These are phyloP conservation scores for Hyles euphorbiae DNA, from an alignment of 1,140 invertebrate genomes.

Conservation along the genomic window DNA sequence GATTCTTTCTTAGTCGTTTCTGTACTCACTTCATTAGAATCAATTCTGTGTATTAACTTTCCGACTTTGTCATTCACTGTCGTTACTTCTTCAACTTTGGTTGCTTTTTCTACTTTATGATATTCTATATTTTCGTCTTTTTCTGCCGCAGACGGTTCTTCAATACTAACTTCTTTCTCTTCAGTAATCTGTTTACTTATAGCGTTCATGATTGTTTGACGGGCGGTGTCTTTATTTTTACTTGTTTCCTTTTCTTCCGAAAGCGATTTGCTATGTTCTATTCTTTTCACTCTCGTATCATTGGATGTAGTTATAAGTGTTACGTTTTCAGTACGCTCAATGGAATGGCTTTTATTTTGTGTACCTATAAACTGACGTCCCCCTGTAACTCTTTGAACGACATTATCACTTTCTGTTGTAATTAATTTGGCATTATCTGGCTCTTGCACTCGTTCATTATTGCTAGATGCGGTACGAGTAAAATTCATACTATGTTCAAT, in stretches of 20 bases:
- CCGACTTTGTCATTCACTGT: slow-evolving; percentile 48
- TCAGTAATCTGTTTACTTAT: too few relatives aligned
- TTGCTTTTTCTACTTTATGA: slow-evolving; percentile 2
- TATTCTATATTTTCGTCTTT: neutral
- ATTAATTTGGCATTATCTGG: too few relatives aligned
- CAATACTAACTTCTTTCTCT: too few relatives aligned
- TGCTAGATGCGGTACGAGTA: neutral
- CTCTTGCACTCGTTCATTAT: neutral
- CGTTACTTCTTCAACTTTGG: slow-evolving; percentile 27
- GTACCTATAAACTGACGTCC: neutral
- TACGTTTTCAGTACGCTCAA: too few relatives aligned
- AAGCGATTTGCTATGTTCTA: neutral
- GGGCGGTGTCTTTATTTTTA: neutral
- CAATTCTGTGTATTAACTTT: slow-evolving; percentile 42
- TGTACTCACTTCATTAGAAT: slow-evolving; percentile 27
- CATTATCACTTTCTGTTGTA: too few relatives aligned
- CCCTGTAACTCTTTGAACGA: too few relatives aligned
- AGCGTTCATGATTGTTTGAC: too few relatives aligned
- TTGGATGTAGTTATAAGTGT: too few relatives aligned
- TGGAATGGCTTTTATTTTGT: too few relatives aligned
- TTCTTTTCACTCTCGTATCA: neutral
- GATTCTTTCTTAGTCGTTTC: neutral
- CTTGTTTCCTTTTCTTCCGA: neutral
- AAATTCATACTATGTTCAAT: neutral
- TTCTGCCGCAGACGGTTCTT: neutral